These are phyloP conservation scores for Argyresthia goedartella DNA, from an alignment of 2,888 invertebrate genomes.

Conservation along the genomic window DNA sequence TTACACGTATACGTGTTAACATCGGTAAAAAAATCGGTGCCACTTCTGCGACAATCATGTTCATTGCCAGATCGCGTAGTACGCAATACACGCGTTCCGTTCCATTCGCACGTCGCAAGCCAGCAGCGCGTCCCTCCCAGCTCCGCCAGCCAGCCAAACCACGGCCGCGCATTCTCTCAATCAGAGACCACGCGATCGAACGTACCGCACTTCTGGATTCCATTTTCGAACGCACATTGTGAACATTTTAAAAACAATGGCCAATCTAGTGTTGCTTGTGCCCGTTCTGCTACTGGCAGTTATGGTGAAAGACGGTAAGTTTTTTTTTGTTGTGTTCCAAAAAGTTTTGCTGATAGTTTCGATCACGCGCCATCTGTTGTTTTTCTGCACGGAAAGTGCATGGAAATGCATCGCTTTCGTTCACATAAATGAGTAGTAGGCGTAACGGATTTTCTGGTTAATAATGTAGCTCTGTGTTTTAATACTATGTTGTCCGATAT, in stretches of 20 bases:
- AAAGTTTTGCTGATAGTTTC: not conserved
- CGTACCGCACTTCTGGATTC: not conserved
- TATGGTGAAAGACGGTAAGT: slow-evolving; percentile 50
- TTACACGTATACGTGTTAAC: too few relatives aligned
- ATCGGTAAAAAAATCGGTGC: too few relatives aligned
- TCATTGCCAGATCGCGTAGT: slow-evolving; percentile 10
- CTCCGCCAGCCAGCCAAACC: not conserved
- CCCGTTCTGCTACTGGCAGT: slow-evolving; percentile 49
- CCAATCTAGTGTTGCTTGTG: slow-evolving; percentile 42
- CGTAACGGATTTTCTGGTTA: too few relatives aligned
- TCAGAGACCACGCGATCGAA: not conserved
- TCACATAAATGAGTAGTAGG: too few relatives aligned
- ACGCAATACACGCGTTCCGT: slow-evolving; percentile 16
- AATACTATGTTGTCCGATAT: too few relatives aligned
- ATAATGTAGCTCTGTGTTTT: too few relatives aligned
- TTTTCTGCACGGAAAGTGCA: slow-evolving; percentile 1
- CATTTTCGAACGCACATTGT: slow-evolving; percentile 9
- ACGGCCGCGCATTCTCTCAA: slow-evolving; percentile 4
- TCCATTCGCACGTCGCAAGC: not conserved
- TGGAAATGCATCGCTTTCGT: not conserved
- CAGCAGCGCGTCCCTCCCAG: not conserved
- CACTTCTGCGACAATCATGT: not conserved
- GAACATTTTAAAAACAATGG: slow-evolving; percentile 37
- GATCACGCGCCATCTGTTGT: not conserved
- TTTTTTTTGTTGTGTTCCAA: not conserved